A percentile compares a stretch with the other conserved stretches of the same genome.
phyloP scores from a whole-genome alignment of 2,888 invertebrate genomes.

The Flabesymbios commensalis region DNA sequence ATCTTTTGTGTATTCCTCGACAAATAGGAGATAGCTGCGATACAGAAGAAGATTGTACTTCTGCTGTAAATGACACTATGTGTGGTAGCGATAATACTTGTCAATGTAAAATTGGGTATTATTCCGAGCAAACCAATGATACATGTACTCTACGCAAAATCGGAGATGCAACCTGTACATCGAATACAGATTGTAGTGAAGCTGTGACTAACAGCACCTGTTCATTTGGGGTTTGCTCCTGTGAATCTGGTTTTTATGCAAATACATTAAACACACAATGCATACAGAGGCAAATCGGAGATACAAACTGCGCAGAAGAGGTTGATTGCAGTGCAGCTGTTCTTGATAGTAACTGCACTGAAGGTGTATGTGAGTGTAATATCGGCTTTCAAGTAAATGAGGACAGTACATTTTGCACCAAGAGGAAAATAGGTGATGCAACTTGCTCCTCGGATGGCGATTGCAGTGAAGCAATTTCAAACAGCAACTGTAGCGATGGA shows the following conservation, averaged over 20 bases:
- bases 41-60: conserved; percentile 30
- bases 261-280: not conserved
- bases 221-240: conserved; percentile 10
- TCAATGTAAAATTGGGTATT: conserved; percentile 26
- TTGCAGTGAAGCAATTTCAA: conserved; percentile 21
- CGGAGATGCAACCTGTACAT: not conserved
- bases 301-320: conserved; percentile 28
- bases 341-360: not conserved
- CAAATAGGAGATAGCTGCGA: not conserved
- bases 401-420: not conserved
- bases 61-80: conserved; percentile 29
- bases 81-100: conserved; percentile 28
- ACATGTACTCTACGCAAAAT: not conserved
- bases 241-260: conserved; percentile 15
- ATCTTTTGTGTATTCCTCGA: not conserved
- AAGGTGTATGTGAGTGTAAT: conserved; percentile 10
- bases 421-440: not conserved
- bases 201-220: conserved; percentile 11
- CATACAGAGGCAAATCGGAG: conserved; percentile 24
- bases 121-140: not conserved
- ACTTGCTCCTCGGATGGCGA: conserved; percentile 22
- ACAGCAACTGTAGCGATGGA: not conserved
- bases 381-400: conserved; percentile 12
- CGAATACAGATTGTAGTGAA: not conserved
- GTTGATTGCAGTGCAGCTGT: conserved; percentile 35